These are phyloP conservation scores for Cerceris ruficornis DNA, from an alignment of 2,888 invertebrate species.

Conservation along the genomic window DNA sequence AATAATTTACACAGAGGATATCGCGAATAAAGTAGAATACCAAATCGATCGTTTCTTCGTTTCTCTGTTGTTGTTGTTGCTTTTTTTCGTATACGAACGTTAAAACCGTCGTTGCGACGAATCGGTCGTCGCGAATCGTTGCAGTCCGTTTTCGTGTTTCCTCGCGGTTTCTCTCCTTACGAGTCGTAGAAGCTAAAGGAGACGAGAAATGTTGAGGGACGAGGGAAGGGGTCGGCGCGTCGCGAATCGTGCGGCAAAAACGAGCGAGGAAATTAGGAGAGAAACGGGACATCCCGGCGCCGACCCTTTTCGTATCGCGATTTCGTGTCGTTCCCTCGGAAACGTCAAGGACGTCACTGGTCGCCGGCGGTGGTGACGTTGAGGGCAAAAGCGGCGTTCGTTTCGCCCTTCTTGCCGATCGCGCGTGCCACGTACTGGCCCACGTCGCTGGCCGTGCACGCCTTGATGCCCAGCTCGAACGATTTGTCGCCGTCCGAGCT, in stretches of 20 bases:
- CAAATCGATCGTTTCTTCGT: not conserved
- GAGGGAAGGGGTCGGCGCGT: not conserved
- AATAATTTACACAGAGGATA: conserved; percentile 67
- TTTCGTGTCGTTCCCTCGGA: conserved; percentile 12
- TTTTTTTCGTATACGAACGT: conserved; percentile 45
- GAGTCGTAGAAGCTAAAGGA: conserved; percentile 38
- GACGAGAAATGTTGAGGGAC: conserved; percentile 13
- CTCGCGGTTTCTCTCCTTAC: conserved; percentile 38
- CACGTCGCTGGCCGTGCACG: conserved; percentile 89
- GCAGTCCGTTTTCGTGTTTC: conserved; percentile 58
- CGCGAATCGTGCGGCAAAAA: too few relatives aligned
- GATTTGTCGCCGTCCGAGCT: conserved; percentile 91
- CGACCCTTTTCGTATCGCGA: conserved; percentile 45
- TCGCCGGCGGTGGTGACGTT: conserved; percentile 87
- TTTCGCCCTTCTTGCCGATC: conserved; percentile 93
- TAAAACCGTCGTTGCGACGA: conserved; percentile 31
- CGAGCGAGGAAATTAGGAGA: not conserved
- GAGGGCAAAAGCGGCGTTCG: conserved; percentile 92
- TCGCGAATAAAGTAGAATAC: conserved; percentile 47
- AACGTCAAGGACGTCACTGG: conserved; percentile 75
- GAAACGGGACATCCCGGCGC: not conserved
- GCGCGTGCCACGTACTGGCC: conserved; percentile 95
- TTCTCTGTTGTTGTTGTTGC: conserved; percentile 6
- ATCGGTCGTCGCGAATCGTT: conserved; percentile 35
- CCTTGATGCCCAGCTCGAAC: conserved; percentile 90